A percentile compares a stretch with the other conserved stretches of the same genome.
Evolutionary conservation across 2,888 invertebrate genomes (phyloP).

Genomic region (Eupithecia abbreviata): DNA sequence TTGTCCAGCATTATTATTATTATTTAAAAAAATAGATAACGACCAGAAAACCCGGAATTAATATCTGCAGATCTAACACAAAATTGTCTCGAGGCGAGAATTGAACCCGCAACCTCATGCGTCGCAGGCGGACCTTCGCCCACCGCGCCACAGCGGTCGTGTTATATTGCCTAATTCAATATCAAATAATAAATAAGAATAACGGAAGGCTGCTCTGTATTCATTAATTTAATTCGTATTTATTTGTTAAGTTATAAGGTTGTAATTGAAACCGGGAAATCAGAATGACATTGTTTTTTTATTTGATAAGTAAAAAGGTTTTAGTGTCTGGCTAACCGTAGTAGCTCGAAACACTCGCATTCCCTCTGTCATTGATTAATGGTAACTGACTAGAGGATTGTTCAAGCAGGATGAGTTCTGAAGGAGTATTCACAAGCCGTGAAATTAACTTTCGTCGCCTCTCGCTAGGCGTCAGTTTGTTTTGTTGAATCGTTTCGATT

Average conservation of each 20-base stretch:
- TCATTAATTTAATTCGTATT: not conserved
- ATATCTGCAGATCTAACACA: no score
- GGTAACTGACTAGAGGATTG: slow-evolving; percentile 71
- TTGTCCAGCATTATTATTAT: no score
- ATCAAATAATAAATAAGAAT: not conserved
- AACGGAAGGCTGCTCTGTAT: not conserved
- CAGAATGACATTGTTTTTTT: slow-evolving; percentile 1
- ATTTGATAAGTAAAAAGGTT: not conserved
- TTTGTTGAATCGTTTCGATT: slow-evolving; percentile 65
- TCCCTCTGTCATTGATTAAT: slow-evolving; percentile 73
- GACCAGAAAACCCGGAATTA: no score
- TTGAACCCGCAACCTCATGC: no score
- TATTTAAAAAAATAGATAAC: no score
- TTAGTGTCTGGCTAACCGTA: slow-evolving; percentile 40
- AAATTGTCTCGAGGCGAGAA: no score
- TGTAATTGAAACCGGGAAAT: not conserved
- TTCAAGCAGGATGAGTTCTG: slow-evolving; percentile 77
- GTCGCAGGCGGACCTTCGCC: no score
- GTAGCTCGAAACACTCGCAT: slow-evolving; percentile 52
- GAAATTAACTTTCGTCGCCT: slow-evolving; percentile 81
- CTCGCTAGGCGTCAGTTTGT: slow-evolving; percentile 72
- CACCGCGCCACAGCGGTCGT: no score
- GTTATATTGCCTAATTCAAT: no score
- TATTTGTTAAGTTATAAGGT: not conserved
- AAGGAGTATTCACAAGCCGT: slow-evolving; percentile 79